Evolutionary conservation across 2,797 vertebrate species (phyloP).

Genomic region (Dicrostonyx torquatus): DNA sequence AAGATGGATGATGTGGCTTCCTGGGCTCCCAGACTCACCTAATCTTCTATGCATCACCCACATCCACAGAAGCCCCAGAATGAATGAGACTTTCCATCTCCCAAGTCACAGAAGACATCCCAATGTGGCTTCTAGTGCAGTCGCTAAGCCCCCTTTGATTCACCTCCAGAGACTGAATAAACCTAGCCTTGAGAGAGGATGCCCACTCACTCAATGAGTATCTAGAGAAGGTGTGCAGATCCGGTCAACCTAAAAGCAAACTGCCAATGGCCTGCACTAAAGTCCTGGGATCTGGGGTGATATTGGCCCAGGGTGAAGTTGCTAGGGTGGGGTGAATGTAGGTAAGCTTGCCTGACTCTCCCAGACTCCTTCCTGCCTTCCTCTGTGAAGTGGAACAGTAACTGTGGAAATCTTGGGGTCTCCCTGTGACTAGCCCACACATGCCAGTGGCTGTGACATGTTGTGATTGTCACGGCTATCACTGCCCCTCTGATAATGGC

Average conservation of each 20-base stretch:
- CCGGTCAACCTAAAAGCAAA: background rate
- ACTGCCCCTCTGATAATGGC: no score
- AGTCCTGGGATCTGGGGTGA: background rate
- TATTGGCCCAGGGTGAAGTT: background rate
- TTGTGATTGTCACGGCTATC: background rate
- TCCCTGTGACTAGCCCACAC: background rate
- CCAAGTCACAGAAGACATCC: background rate
- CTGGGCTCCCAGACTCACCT: background rate
- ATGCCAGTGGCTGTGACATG: background rate
- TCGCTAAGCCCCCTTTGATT: background rate
- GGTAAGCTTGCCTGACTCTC: background rate
- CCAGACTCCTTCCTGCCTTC: background rate
- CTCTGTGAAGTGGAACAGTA: background rate
- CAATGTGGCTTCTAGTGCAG: background rate
- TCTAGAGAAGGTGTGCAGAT: background rate
- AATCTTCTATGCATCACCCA: no score
- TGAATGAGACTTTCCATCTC: background rate
- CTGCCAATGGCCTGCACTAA: background rate
- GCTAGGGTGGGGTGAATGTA: no score
- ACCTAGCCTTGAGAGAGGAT: background rate
- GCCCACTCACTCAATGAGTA: no score
- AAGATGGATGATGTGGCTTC: background rate
- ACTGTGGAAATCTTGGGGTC: background rate
- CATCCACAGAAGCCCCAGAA: background rate
- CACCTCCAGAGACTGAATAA: no score